A percentile compares a stretch with the other conserved stretches of the same genome.
These are phyloP conservation scores for Stichopus chloronotus DNA, from an alignment of 35 echinoderm and acorn worm genomes.

Conservation along the genomic window DNA sequence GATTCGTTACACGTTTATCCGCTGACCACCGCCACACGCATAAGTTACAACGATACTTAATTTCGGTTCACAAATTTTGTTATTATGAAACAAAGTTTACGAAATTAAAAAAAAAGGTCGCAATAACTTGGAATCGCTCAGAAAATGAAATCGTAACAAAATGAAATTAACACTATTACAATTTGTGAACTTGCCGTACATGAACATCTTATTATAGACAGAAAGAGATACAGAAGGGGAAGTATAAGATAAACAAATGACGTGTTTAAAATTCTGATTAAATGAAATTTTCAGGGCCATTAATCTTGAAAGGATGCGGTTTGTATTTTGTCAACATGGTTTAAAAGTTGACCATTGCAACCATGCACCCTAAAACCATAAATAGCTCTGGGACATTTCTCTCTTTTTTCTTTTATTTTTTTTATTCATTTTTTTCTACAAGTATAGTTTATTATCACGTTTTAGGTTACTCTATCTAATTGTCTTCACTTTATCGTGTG, in stretches of 20 bases:
- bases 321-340: conserved; percentile 26
- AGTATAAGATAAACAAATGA: conserved; percentile 41
- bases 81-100: not conserved
- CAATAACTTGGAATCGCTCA: not conserved
- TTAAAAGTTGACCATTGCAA: conserved; percentile 28
- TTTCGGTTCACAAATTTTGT: not conserved
- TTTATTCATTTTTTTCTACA: not conserved
- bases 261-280: conserved; percentile 17
- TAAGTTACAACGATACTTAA: too few species aligned
- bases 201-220: not conserved
- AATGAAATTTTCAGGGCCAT: conserved; percentile 58
- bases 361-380: not conserved
- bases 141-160: conserved; percentile 1
- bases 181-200: not conserved
- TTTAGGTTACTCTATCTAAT: not conserved
- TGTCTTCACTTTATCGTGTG: conserved; percentile 51
- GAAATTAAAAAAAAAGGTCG: not conserved
- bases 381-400: conserved; percentile 7
- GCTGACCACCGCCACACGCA: not conserved
- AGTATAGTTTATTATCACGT: not conserved
- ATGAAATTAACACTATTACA: not conserved
- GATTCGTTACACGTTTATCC: too few species aligned
- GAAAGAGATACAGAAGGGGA: not conserved
- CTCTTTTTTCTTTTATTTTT: not conserved
- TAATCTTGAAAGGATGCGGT: conserved; percentile 49